Evolutionary conservation across 2,888 invertebrate species (phyloP).

Genomic region (Diploptera punctata): DNA sequence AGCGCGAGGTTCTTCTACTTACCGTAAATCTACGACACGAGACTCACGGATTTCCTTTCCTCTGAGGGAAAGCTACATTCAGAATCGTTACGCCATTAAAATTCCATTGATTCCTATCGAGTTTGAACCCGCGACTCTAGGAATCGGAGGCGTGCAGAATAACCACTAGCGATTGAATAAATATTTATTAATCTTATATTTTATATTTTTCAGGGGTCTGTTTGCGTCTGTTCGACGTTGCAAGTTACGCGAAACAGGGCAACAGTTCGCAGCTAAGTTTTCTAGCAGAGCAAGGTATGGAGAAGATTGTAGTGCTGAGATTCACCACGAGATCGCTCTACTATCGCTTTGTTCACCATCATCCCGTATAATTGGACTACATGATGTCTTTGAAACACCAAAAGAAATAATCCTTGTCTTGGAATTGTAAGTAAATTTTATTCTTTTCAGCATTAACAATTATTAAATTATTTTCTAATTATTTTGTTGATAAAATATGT

Average conservation of each 20-base stretch:
- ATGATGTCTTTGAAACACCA: constrained; percentile 62
- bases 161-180: too few relatives aligned
- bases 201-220: constrained; percentile 58
- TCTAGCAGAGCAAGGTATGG: constrained; percentile 61
- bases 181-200: not conserved
- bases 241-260: constrained; percentile 55
- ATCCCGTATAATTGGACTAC: constrained; percentile 59
- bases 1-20: too few relatives aligned
- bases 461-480: too few relatives aligned
- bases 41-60: too few relatives aligned
- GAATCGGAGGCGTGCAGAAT: too few relatives aligned
- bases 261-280: constrained; percentile 62
- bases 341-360: constrained; percentile 58
- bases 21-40: too few relatives aligned
- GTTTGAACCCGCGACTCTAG: too few relatives aligned
- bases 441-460: too few relatives aligned
- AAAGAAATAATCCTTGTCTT: constrained; percentile 62
- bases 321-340: constrained; percentile 62
- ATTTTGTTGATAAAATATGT: too few relatives aligned
- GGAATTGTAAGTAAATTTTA: constrained; percentile 59
- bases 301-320: constrained; percentile 60
- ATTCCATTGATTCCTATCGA: too few relatives aligned
- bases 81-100: too few relatives aligned
- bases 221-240: constrained; percentile 63
- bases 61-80: too few relatives aligned